Evolutionary conservation across 2,888 invertebrate genomes (phyloP), one percentile per base, ranked within the genome.

Genomic region (Amiota mariae): DNA sequence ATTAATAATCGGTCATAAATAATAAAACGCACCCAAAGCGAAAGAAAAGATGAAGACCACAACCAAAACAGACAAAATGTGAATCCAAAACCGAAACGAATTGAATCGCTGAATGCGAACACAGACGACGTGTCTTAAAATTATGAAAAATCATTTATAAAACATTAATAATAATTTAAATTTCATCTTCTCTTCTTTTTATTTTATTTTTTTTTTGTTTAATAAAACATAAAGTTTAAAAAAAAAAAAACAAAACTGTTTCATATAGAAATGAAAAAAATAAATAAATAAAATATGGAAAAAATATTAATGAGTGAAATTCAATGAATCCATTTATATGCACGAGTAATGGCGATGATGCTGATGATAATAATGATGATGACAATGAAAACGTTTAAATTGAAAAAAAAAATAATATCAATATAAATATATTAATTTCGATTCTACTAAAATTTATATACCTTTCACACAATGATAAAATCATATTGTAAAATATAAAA

Each of bases 1-100:
- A 79, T 82, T 87, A 87, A 85, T 85, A 87, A 87, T 76, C 76
- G 71, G 72, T 77, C 76, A 82, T 84, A 82, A 80, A 80, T 81
- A 73, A 73, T 15, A 36, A 67, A 72, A 20, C 68, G 20, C 36
- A 59, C 59, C 71, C 71, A 71, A 49, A 49, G 24, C 61, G n/a
- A 61, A 36, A 47, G 13, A 15, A 46, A 57, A 18, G 20, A 8
- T 12, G 36, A 67, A 46, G 47, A 47, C 66, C 11, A 13, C 51
- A 24, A 11, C 48, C 24, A 11, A 15, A 46, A n/a, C 59, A 59
- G 11, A 18, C 59, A 11, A 11, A 59, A 59, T 59, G 4, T 18
- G 59, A 18, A 59, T n/a, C 59, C 13, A 18, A 18, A n/a, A 18
- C 11, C 36, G 13, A 61, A 64, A 64, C 48, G 64, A 47, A n/a